phyloP scores from a whole-genome alignment of 2,113 vertebrate species.

The Rhagologus leucostigma region DNA sequence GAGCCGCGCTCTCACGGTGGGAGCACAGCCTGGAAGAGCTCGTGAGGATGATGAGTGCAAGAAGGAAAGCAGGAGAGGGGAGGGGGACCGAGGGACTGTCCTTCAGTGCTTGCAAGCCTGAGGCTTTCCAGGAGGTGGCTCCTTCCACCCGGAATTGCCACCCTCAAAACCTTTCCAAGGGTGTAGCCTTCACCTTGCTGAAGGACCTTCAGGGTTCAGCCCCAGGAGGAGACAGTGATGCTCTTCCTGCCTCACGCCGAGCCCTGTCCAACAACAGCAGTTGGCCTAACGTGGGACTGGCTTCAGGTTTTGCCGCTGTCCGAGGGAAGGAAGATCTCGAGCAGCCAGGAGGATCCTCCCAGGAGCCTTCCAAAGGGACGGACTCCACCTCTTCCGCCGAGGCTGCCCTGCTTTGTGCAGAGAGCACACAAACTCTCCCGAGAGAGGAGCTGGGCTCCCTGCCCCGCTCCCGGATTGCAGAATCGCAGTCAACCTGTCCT shows the following conservation, averaged over 20 bases:
- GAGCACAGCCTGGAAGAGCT: rapidly evolving
- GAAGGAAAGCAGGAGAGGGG: neutral
- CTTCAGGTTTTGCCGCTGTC: neutral
- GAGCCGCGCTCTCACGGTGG: neutral
- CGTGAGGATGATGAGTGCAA: rapidly evolving
- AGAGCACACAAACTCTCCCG: neutral
- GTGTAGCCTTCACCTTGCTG: neutral
- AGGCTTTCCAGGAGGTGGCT: neutral
- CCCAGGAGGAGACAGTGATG: neutral
- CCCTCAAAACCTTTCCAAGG: neutral
- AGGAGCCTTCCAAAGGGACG: neutral
- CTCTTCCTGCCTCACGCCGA: neutral
- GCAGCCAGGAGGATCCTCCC: neutral
- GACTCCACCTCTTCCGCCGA: neutral
- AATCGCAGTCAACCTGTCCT: neutral
- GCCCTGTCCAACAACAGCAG: neutral
- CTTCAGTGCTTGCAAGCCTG: neutral
- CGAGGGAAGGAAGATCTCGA: neutral
- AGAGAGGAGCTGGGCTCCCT: neutral
- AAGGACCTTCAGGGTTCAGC: neutral
- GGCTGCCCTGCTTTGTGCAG: neutral
- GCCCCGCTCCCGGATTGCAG: neutral
- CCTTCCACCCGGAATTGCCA: neutral
- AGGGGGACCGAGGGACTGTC: neutral
- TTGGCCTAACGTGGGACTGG: rapidly evolving